phyloP scores from a whole-genome alignment of 1,140 invertebrate genomes.

The Cyclina sinensis region DNA sequence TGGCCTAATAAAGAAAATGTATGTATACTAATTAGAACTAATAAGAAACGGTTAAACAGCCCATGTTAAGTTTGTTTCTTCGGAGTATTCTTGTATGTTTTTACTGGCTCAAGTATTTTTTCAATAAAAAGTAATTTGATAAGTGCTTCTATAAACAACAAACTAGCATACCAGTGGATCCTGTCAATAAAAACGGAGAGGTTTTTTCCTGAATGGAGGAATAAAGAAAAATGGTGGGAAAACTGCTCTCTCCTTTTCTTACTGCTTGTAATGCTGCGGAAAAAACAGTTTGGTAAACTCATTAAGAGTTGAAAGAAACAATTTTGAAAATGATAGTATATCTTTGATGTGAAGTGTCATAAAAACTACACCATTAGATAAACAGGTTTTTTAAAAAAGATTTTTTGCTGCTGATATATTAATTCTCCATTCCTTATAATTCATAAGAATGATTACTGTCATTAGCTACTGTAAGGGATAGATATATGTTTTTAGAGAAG shows the following conservation, averaged over 20 bases:
- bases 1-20: too few relatives aligned
- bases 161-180: background rate
- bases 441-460: too few relatives aligned
- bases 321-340: background rate
- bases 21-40: too few relatives aligned
- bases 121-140: too few relatives aligned
- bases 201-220: background rate
- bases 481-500: too few relatives aligned
- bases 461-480: too few relatives aligned
- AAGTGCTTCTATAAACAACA: background rate
- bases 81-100: too few relatives aligned
- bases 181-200: background rate
- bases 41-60: too few relatives aligned
- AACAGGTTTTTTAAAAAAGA: background rate
- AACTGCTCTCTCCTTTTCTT: background rate
- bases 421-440: too few relatives aligned
- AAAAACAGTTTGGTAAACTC: conserved; percentile 84
- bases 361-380: background rate
- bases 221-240: background rate
- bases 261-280: background rate
- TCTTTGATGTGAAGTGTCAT: conserved; percentile 44
- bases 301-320: conserved; percentile 3
- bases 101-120: too few relatives aligned
- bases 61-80: too few relatives aligned
- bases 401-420: background rate